These are phyloP conservation scores for Pseudochirops corinnae DNA, from an alignment of 2,797 vertebrate genomes.

Conservation along the genomic window DNA sequence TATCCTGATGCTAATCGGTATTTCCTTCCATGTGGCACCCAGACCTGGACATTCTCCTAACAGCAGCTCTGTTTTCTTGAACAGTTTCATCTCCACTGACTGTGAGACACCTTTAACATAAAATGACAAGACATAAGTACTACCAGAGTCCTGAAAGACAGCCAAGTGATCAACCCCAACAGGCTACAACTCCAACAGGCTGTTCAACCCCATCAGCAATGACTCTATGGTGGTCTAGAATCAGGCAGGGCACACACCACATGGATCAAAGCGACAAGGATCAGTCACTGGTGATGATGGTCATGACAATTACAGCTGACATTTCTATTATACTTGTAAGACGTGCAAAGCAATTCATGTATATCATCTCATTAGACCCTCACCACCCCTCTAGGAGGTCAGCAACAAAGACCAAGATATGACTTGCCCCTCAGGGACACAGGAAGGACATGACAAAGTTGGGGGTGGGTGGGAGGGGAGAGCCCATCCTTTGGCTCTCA, in stretches of 20 bases:
- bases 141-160: slow-evolving; percentile 24
- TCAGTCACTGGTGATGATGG: background rate
- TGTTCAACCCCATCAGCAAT: slow-evolving; percentile 32
- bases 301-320: background rate
- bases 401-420: background rate
- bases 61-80: slow-evolving; percentile 45
- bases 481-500: too few relatives aligned
- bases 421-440: background rate
- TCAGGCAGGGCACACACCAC: background rate
- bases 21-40: background rate
- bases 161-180: slow-evolving; percentile 38
- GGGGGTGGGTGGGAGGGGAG: too few relatives aligned
- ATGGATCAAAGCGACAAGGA: slow-evolving; percentile 12
- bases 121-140: slow-evolving; percentile 52
- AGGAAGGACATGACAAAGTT: too few relatives aligned
- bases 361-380: background rate
- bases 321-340: background rate
- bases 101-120: slow-evolving; percentile 36
- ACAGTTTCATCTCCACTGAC: slow-evolving; percentile 43
- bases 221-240: slow-evolving; percentile 31
- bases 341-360: background rate
- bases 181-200: background rate
- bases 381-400: background rate
- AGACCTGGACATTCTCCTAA: slow-evolving; percentile 2
- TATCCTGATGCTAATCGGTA: slow-evolving; percentile 47